These are phyloP conservation scores for Achlya flavicornis DNA, from an alignment of 2,888 invertebrate species.

Conservation along the genomic window DNA sequence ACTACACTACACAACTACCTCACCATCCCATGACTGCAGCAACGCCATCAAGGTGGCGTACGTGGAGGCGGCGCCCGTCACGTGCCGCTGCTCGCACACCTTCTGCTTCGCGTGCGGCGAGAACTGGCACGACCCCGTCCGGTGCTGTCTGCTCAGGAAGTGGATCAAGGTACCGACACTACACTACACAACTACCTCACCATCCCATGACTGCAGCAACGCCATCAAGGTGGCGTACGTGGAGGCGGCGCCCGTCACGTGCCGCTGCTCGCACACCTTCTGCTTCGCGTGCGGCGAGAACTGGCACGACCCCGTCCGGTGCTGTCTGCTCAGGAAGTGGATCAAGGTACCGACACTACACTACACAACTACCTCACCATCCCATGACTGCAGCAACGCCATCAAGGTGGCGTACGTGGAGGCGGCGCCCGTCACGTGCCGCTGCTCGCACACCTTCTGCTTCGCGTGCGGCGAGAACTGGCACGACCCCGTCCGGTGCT, in stretches of 20 bases:
- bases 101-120: constrained; percentile 99
- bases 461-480: constrained; percentile 98
- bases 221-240: constrained; percentile 96
- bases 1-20: no score
- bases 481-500: constrained; percentile 99
- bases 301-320: constrained; percentile 99
- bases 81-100: constrained; percentile 95
- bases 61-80: constrained; percentile 95
- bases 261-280: constrained; percentile 96
- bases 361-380: no score
- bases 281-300: constrained; percentile 98
- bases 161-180: constrained; percentile 91
- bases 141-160: constrained; percentile 94
- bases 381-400: constrained; percentile 98
- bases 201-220: constrained; percentile 99
- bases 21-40: no score
- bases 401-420: constrained; percentile 96
- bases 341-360: constrained; percentile 86
- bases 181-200: no score
- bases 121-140: constrained; percentile 99
- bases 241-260: constrained; percentile 95
- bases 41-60: constrained; percentile 96
- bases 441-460: constrained; percentile 96
- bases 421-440: constrained; percentile 95
- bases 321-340: constrained; percentile 96